phyloP scores from a whole-genome alignment of 2,888 invertebrate species.

The Zhengitettix transpicula region DNA sequence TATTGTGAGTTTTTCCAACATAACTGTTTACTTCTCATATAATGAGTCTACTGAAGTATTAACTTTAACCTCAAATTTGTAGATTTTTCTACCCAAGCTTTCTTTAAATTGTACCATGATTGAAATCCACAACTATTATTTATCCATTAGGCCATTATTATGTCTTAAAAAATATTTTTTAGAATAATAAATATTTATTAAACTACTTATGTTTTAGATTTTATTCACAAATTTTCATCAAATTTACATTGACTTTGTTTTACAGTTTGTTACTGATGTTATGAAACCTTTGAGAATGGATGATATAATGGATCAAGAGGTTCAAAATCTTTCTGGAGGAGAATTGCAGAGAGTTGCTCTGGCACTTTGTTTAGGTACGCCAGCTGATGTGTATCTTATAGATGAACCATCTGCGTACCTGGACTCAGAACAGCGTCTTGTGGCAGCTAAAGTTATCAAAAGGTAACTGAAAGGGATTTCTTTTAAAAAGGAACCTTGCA shows the following conservation, averaged over 20 bases:
- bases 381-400: slow-evolving; percentile 95
- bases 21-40: too few relatives aligned
- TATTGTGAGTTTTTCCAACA: too few relatives aligned
- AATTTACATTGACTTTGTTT: not conserved
- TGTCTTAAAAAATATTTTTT: not conserved
- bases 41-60: too few relatives aligned
- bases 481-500: not conserved
- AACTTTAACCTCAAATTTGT: too few relatives aligned
- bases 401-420: slow-evolving; percentile 98
- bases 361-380: slow-evolving; percentile 91
- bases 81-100: too few relatives aligned
- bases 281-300: slow-evolving; percentile 97
- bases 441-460: slow-evolving; percentile 98
- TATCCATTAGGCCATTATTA: too few relatives aligned
- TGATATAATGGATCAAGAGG: slow-evolving; percentile 94
- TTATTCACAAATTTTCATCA: too few relatives aligned
- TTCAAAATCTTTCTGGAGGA: slow-evolving; percentile 96
- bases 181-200: not conserved
- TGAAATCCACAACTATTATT: too few relatives aligned
- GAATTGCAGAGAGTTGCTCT: slow-evolving; percentile 96
- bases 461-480: slow-evolving; percentile 35
- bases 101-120: too few relatives aligned
- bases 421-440: slow-evolving; percentile 98
- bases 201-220: too few relatives aligned
- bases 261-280: slow-evolving; percentile 88